phyloP scores from a whole-genome alignment of 2,888 invertebrate species.

The Geophilus truncorum region DNA sequence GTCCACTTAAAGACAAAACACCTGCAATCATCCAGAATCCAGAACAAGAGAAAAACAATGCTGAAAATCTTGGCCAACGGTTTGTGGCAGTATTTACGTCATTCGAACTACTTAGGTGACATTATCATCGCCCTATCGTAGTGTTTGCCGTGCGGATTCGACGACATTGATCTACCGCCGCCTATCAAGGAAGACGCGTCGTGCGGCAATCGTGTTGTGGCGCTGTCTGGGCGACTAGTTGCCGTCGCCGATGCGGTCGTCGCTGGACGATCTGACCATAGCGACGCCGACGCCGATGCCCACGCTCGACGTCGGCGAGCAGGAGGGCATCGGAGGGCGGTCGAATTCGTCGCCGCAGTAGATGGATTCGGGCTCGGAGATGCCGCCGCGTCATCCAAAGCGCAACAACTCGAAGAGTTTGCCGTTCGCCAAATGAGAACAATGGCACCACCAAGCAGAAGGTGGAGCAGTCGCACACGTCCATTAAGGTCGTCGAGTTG shows the following conservation, averaged over 20 bases:
- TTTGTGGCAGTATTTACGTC: slow-evolving; percentile 75
- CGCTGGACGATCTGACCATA: slow-evolving; percentile 30
- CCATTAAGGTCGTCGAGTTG: slow-evolving; percentile 37
- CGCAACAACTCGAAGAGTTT: slow-evolving; percentile 42
- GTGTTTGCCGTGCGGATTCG: slow-evolving; percentile 44
- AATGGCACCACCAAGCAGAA: slow-evolving; percentile 95
- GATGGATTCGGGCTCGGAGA: slow-evolving; percentile 28
- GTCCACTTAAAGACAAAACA: too few relatives aligned
- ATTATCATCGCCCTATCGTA: slow-evolving; percentile 65
- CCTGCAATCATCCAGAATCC: too few relatives aligned
- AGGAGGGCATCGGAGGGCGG: background rate
- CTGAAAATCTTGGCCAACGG: slow-evolving; percentile 70
- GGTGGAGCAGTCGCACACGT: slow-evolving; percentile 49
- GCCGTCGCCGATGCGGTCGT: slow-evolving; percentile 33
- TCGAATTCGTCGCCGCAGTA: slow-evolving; percentile 16
- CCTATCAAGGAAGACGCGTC: slow-evolving; percentile 32
- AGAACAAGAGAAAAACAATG: slow-evolving; percentile 61
- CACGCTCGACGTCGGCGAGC: background rate
- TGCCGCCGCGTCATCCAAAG: slow-evolving; percentile 33
- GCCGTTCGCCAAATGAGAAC: slow-evolving; percentile 97
- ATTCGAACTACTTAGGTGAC: slow-evolving; percentile 85
- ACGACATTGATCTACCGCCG: slow-evolving; percentile 35
- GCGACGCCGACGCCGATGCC: too few relatives aligned
- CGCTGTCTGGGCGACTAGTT: slow-evolving; percentile 32
- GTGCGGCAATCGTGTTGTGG: background rate